These are phyloP conservation scores for Natrix natrix DNA, from an alignment of 2,797 vertebrate genomes.

Conservation along the genomic window DNA sequence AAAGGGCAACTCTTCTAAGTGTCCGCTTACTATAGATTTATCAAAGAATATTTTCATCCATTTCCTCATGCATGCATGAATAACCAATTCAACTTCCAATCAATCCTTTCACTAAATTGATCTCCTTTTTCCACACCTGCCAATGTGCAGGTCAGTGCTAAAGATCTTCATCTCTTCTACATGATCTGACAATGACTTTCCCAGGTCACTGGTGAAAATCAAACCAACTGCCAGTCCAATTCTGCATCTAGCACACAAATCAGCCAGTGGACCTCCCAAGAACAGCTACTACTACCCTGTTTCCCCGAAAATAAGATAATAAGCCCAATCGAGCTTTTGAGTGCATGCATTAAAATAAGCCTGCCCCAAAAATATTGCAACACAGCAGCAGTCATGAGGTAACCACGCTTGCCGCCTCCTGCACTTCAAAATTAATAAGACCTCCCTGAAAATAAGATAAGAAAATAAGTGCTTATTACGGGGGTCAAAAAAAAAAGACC, in stretches of 20 bases:
- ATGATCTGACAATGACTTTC: neutral
- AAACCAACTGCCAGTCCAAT: neutral
- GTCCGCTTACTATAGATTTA: neutral
- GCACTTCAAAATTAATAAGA: too few relatives aligned
- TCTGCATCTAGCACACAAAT: neutral
- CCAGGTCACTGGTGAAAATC: neutral
- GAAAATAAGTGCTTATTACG: too few relatives aligned
- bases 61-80: neutral
- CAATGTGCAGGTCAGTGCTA: neutral
- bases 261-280: neutral
- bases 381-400: too few relatives aligned
- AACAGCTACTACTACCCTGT: neutral
- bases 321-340: too few relatives aligned
- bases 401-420: too few relatives aligned
- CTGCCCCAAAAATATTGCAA: too few relatives aligned
- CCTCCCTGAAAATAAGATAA: too few relatives aligned
- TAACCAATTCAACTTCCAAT: neutral
- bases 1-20: neutral
- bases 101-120: neutral
- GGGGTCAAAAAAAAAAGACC: too few relatives aligned
- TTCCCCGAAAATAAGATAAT: too few relatives aligned
- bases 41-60: neutral
- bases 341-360: too few relatives aligned
- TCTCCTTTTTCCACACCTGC: neutral
- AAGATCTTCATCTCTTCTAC: neutral